Evolutionary conservation across 1,140 invertebrate genomes (phyloP), one percentile per base, ranked within the genome.

Genomic region (Macrotrachela quadricornifera): DNA sequence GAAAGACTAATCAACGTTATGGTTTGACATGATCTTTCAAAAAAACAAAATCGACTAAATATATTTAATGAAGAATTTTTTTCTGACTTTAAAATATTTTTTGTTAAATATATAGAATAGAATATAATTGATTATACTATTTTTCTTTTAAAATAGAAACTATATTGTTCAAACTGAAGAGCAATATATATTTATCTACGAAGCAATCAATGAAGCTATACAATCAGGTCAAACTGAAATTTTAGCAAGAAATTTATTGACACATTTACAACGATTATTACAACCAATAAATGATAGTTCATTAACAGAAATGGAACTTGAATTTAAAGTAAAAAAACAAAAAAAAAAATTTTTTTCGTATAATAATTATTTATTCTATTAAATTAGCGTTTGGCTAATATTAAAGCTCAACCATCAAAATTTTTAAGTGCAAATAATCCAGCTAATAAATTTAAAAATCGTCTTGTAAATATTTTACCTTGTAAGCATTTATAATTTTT

Each of bases 151-250:
- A 4, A 30, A 30, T 30, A 30, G 21, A 15, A 71, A 71, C 59
- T 70, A 70, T 60, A 69, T 71, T 64, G 70, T 71, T 30, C 85
- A 97, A 71, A 97, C 92, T 0, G 92, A 97, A 68, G 92, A 97
- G 67, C 94, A 99, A 68, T 99, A 99, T 67, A 88, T 97, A 53
- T 99, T 99, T 71, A 96, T 97, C 57, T 90, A 99, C 66, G 92
- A 99, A 15, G 50, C 55, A 1, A 3, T 49, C 1, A 11, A 30
- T 10, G 53, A 54, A 46, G 53, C 53, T 16, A 17, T 12, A 16
- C 46, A 54, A 46, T 90, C 85, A 63, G 91, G 90, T 6, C 80
- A 81, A 58, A 96, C 91, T 0, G 91, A 97, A 71, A 79, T 94
- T 17, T 82, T 85, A 0, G 85, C 84, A 9, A 76, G 82, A 40